These are phyloP conservation scores for Asteroscopus sphinx DNA, from an alignment of 2,888 invertebrate genomes.

Conservation along the genomic window DNA sequence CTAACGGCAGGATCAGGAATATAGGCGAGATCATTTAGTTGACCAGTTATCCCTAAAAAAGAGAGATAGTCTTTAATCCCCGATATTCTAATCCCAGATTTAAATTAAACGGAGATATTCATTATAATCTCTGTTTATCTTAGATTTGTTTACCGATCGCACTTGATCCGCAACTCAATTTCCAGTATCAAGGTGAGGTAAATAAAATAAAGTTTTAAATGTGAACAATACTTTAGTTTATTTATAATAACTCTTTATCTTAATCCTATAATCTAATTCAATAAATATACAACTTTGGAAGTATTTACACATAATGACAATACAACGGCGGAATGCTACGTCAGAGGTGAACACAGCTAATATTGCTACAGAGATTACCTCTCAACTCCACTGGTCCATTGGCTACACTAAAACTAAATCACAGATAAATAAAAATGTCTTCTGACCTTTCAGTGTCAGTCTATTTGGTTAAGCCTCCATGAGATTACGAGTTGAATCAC, in stretches of 20 bases:
- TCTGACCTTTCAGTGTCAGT: constrained; percentile 55
- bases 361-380: constrained; percentile 75
- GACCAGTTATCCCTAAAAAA: constrained; percentile 9
- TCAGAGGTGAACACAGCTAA: constrained; percentile 56
- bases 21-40: constrained; percentile 1
- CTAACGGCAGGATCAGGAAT: neutral
- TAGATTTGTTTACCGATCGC: constrained; percentile 6
- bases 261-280: constrained; percentile 76
- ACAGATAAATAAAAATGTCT: constrained; percentile 79
- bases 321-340: constrained; percentile 77
- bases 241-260: constrained; percentile 76
- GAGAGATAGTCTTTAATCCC: constrained; percentile 19
- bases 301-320: constrained; percentile 78
- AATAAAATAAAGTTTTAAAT: constrained; percentile 66
- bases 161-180: constrained; percentile 8
- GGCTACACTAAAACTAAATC: constrained; percentile 81
- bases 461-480: constrained; percentile 62
- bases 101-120: constrained; percentile 15
- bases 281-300: constrained; percentile 87
- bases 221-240: constrained; percentile 79
- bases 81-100: constrained; percentile 29
- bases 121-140: constrained; percentile 10
- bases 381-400: constrained; percentile 73
- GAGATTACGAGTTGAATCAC: constrained; percentile 66
- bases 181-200: constrained; percentile 54